Conservation (phyloP, 2,797 vertebrate species). For the Argyrosomus regius region DNA sequence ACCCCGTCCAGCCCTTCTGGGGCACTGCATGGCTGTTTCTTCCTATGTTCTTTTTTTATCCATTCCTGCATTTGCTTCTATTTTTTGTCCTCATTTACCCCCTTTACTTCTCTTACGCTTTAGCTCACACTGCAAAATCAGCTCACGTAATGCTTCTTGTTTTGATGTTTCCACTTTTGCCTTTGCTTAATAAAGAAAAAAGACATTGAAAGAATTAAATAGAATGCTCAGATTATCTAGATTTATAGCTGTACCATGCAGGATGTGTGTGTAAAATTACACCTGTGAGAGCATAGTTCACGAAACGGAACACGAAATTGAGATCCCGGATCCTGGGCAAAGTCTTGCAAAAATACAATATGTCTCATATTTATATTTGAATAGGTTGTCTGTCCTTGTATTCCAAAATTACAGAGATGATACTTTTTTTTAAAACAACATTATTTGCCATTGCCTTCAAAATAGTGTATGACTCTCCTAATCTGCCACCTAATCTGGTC, state of each 20-base stretch:
- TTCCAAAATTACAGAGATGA: background rate
- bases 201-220: background rate
- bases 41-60: background rate
- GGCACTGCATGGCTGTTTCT: background rate
- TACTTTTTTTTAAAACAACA: background rate
- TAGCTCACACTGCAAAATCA: background rate
- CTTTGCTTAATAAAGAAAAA: background rate
- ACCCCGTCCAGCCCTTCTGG: background rate
- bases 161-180: background rate
- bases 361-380: background rate
- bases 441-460: no score
- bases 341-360: background rate
- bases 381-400: background rate
- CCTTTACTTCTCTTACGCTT: background rate
- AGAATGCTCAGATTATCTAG: background rate
- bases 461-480: no score
- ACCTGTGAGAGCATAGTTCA: background rate
- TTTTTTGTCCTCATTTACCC: background rate
- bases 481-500: no score
- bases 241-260: background rate
- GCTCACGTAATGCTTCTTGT: background rate
- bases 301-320: background rate
- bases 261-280: background rate
- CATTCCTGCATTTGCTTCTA: background rate
- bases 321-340: background rate